Evolutionary conservation across 2,797 vertebrate species (phyloP), one percentile per base, ranked within the genome.

Genomic region (Garrulus glandarius): DNA sequence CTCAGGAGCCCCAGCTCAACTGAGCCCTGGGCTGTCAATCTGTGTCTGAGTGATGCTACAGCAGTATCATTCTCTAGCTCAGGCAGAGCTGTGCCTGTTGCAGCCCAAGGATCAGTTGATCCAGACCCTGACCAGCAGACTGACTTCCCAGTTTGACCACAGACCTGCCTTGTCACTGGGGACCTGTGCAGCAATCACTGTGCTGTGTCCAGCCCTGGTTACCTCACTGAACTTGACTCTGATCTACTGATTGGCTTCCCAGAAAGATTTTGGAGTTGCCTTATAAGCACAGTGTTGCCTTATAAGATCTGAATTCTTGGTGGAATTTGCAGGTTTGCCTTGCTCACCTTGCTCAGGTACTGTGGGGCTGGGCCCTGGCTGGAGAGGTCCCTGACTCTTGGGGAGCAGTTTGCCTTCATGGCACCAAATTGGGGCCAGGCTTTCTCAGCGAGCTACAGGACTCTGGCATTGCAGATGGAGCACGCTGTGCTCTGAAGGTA

Each of bases 401-500:
- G 23, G 50, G 46, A 82, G 53, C 53, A 84, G 39, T 37, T 72
- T 53, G 34, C 26, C 56, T 57, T 41, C 78, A 8, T 1, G 15
- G 34, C 41, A 39, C 9, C 0, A 0, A 39, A 11, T 2, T 46
- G 32, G 69, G 69, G 20, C 43, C 50, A 39, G 64, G 16, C 27
- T 26, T 84, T 41, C 53, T 49, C 15, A 5, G 68, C 44, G 22
- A 75, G 65, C 77, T 46, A 4, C 47, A 43, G 64, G 55, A 39
- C 72, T 37, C 0, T 2, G 46, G 47, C 49, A 29, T 0, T 81
- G 59, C 34, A 32, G 23, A 19, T 37, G 53, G 46, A 26, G 19
- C 41, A 36, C 0, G 0, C 34, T 27, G 23, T 47, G 39, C 53
- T 37, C 9, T 19, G 55, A 57, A 84, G 67, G 36, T 37, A 46